Conservation (phyloP, 2,113 vertebrate species). For the Burhinus oedicnemus region DNA sequence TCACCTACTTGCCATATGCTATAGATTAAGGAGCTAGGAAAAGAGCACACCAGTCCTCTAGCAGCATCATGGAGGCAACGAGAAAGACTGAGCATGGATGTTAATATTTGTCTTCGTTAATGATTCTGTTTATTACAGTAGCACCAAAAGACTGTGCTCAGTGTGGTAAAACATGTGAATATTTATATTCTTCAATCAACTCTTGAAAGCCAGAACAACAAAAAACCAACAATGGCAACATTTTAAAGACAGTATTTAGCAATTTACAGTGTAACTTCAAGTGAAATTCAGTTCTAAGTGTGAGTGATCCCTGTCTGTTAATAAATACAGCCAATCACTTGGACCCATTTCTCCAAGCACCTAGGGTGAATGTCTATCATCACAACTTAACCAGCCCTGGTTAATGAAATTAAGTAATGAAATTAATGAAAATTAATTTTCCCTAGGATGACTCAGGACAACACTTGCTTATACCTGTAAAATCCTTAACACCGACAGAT, state of each 20-base stretch:
- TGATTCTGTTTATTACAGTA: background rate
- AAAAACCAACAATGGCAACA: fast-evolving
- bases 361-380: background rate
- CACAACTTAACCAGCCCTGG: background rate
- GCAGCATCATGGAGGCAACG: fast-evolving
- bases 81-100: background rate
- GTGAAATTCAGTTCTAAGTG: background rate
- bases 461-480: background rate
- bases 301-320: background rate
- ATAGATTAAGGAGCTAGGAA: background rate
- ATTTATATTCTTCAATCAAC: background rate
- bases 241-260: background rate
- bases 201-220: background rate
- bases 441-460: background rate
- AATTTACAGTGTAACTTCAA: background rate
- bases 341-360: background rate
- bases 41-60: background rate
- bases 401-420: background rate
- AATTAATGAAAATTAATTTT: background rate
- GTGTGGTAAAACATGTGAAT: background rate
- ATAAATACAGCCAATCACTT: background rate
- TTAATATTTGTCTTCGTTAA: background rate
- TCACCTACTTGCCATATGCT: background rate
- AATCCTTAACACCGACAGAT: background rate
- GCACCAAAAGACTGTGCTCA: background rate